Base-by-base conservation (phyloP, 1,140 invertebrate species). In the Papilio machaon region DNA sequence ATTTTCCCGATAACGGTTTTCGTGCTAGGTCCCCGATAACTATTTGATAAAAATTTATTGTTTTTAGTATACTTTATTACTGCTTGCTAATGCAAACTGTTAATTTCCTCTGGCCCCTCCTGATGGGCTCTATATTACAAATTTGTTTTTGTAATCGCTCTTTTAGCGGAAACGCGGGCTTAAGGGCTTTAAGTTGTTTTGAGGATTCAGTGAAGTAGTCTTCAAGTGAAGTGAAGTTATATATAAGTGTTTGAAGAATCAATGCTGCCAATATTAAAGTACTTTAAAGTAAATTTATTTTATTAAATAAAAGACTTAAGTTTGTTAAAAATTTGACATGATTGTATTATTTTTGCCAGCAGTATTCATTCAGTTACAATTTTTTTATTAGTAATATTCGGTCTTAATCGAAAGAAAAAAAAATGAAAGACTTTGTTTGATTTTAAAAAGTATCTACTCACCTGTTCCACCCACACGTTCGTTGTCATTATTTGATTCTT, bases 401-500 rank as follows among this genome's bases (percentile, higher is more conserved):
- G 49, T 15, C 1, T 52, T 52, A 17, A 52, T 52, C 13, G 2
- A 13, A 52, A 52, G 13, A 52, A 15, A 5, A 17, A 13, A 52
- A 15, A 13, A 15, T 52, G 13, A 1, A 35, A 67, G 17, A 10
- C 19, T 67, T 9, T 15, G n/a, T 23, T 19, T 67, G 9, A 7
- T 1, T 67, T 19, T n/a, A n/a, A 38, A 73, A 17, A 74, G 2
- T 47, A 43, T 94, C 23, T 30, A 30, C 96, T 97, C 95, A 99
- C 98, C 97, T 99, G 98, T 95, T 98, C 98, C 85, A 99, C 97
- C 98, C 98, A 99, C 84, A 99, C 97, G 95, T 99, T 99, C 88
- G 98, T 99, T 89, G 98, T 99, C 98, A 99, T 99, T 89, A 99
- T 98, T 96, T 99, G 98, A 95, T 98, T 98, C 95, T 98, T 98